Evolutionary conservation across 2,797 vertebrate species (phyloP).

Genomic region (Etheostoma perlongum): DNA sequence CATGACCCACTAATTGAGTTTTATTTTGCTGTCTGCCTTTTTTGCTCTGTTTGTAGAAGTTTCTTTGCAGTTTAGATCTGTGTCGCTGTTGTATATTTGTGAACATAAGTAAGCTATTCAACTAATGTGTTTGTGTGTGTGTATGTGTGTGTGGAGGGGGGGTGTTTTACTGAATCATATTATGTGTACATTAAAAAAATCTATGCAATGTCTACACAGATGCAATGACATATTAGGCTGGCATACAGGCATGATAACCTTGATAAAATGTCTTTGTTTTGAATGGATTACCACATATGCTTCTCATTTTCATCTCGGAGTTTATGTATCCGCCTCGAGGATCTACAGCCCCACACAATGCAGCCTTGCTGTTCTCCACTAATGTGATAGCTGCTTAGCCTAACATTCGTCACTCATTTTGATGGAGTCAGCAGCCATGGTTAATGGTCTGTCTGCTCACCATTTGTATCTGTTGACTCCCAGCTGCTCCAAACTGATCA

Average conservation of each 20-base stretch:
- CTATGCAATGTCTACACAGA: not conserved
- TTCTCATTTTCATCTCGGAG: slow-evolving; percentile 26
- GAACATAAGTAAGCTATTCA: slow-evolving; percentile 49
- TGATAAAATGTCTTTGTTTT: slow-evolving; percentile 11
- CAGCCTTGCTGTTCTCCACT: slow-evolving; percentile 38
- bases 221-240: not conserved
- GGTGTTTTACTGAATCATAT: not conserved
- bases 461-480: slow-evolving; percentile 62
- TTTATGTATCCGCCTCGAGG: slow-evolving; percentile 14
- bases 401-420: slow-evolving; percentile 60
- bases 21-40: slow-evolving; percentile 54
- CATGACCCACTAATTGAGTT: slow-evolving; percentile 49
- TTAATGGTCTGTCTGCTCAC: slow-evolving; percentile 62
- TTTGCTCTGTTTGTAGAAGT: slow-evolving; percentile 39
- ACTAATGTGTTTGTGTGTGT: not conserved
- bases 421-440: slow-evolving; percentile 57
- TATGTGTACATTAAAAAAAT: not conserved
- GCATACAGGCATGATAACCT: not conserved
- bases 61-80: slow-evolving; percentile 43
- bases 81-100: slow-evolving; percentile 43
- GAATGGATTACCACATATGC: slow-evolving; percentile 19
- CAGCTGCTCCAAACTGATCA: slow-evolving; percentile 39
- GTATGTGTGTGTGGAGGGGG: not conserved
- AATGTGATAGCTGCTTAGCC: slow-evolving; percentile 56
- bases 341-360: slow-evolving; percentile 25